phyloP scores from a whole-genome alignment of 2,797 vertebrate genomes.

The Molossus molossus region DNA sequence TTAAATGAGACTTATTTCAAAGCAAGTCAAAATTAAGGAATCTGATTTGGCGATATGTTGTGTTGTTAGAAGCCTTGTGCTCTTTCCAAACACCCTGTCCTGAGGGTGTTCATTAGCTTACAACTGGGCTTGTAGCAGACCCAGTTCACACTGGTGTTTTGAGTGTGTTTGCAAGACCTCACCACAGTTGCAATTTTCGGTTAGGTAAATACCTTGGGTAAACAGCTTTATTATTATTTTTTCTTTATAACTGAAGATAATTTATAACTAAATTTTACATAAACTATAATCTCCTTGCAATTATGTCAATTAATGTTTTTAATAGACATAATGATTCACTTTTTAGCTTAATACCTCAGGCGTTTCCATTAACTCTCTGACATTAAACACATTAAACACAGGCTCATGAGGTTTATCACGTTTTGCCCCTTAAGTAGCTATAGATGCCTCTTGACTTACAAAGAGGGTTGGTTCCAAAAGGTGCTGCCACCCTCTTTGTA shows the following conservation, averaged over 20 bases:
- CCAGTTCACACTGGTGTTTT: neutral
- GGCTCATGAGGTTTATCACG: neutral
- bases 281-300: conserved; percentile 78
- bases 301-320: conserved; percentile 84
- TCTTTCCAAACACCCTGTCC: conserved; percentile 69
- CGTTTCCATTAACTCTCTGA: conserved; percentile 78
- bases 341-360: conserved; percentile 79
- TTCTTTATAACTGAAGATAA: conserved; percentile 79
- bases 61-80: conserved; percentile 68
- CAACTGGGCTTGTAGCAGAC: neutral
- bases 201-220: conserved; percentile 79
- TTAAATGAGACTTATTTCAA: conserved; percentile 76
- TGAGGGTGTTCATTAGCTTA: conserved; percentile 65
- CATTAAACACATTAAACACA: conserved; percentile 60
- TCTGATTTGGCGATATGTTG: conserved; percentile 61
- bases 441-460: neutral
- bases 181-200: conserved; percentile 50
- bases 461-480: neutral
- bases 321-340: conserved; percentile 83
- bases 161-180: neutral
- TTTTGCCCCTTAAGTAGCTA: conserved; percentile 18
- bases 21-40: conserved; percentile 74
- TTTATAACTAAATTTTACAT: conserved; percentile 82
- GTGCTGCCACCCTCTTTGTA: neutral
- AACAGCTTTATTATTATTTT: conserved; percentile 81